phyloP scores from a whole-genome alignment of 2,797 vertebrate species.

The Rallus crepitans region DNA sequence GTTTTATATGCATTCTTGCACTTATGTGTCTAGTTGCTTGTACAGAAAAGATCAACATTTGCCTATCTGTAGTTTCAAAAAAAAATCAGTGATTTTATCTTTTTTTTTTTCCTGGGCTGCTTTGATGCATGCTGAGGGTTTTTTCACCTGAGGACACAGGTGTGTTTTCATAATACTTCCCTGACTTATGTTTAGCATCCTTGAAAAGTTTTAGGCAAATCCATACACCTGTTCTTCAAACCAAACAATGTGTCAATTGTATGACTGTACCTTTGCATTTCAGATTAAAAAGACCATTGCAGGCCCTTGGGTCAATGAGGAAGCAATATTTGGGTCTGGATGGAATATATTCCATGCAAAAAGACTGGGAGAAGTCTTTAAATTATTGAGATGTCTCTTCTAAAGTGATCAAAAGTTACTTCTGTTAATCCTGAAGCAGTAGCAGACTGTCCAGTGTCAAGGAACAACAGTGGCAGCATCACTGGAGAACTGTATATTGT shows the following conservation, averaged over 20 bases:
- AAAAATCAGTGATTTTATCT: conserved; percentile 5
- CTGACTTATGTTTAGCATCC: neutral
- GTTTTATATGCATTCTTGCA: neutral
- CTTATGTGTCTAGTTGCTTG: neutral
- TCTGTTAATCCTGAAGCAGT: neutral
- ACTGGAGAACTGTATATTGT: neutral
- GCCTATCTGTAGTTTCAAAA: neutral
- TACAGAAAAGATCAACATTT: neutral
- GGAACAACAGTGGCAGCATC: neutral
- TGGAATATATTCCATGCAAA: neutral
- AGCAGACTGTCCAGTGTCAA: neutral
- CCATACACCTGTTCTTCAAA: neutral
- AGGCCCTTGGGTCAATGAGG: neutral
- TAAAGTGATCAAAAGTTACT: neutral
- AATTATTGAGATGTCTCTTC: neutral
- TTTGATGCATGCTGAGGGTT: neutral
- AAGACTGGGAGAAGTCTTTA: neutral
- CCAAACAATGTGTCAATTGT: neutral
- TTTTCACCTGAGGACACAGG: conserved; percentile 6
- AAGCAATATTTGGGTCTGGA: neutral
- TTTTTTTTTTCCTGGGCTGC: neutral
- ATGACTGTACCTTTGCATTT: neutral
- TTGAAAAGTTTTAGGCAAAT: neutral
- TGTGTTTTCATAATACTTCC: conserved; percentile 21
- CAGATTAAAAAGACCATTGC: accelerated